A percentile compares a stretch with the other conserved stretches of the same genome.
phyloP scores from a whole-genome alignment of 2,797 vertebrate species.

The Mustela erminea region DNA sequence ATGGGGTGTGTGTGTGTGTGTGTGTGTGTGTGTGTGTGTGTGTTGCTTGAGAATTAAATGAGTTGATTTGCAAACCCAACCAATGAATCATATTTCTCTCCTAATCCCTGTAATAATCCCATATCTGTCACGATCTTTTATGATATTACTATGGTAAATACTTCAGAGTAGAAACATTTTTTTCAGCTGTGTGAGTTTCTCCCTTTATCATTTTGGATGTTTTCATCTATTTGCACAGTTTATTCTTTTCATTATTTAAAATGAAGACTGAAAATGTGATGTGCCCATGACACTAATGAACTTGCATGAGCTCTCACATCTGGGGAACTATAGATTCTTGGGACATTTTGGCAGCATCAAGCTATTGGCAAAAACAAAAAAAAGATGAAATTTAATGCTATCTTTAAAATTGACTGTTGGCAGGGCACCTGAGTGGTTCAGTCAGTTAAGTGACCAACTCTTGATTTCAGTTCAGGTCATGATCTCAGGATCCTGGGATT shows the following conservation, averaged over 20 bases:
- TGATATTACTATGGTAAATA: constrained; percentile 59
- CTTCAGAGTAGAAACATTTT: constrained; percentile 34
- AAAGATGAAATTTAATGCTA: constrained; percentile 41
- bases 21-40: too few relatives aligned
- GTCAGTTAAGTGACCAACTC: background rate
- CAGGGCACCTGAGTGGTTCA: background rate
- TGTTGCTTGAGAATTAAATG: constrained; percentile 22
- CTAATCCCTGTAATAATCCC: constrained; percentile 4
- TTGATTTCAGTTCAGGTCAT: background rate
- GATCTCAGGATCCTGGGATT: background rate
- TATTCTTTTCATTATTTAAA: constrained; percentile 5
- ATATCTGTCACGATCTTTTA: constrained; percentile 17
- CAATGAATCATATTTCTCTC: constrained; percentile 25
- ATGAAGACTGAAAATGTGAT: background rate
- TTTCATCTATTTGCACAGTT: constrained; percentile 33
- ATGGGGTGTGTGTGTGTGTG: background rate
- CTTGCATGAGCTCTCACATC: background rate
- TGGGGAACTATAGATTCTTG: background rate
- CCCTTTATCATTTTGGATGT: background rate
- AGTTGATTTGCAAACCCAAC: background rate
- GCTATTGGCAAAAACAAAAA: constrained; percentile 37
- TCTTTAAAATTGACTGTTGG: background rate
- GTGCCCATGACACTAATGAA: background rate
- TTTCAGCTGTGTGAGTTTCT: constrained; percentile 7
- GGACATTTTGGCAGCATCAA: background rate